Base-by-base conservation (phyloP, 2,113 vertebrate genomes). In the Pica pica region DNA sequence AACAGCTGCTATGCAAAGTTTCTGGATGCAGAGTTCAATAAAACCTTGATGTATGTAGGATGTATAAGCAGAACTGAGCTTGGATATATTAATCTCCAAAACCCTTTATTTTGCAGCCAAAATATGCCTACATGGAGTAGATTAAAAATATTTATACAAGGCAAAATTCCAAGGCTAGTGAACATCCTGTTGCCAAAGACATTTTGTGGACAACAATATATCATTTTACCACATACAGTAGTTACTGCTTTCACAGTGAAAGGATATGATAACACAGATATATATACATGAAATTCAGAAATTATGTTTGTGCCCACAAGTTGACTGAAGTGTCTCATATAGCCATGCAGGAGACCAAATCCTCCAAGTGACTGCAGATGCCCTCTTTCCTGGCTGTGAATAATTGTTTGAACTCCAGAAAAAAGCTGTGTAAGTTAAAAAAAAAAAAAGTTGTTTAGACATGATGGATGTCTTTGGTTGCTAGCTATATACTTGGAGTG, bases 101-200 rank as follows among this genome's bases (percentile, higher is more conserved):
- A 1, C 18, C 82, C 88, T 97, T 97, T 97, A 93, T 96, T 95
- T 97, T 94, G 79, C 85, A 95, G 96, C 97, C 97, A 97, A 97
- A 94, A 96, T 96, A 97, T 97, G 96, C 96, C 95, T 97, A 97
- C 94, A 97, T 85, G 94, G 75, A 97, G 70, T 94, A 96, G 94
- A 96, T 97, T 96, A 96, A 97, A 97, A 97, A 97, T 97, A 97
- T 97, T 96, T 97, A 96, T 97, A 93, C 70, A 93, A 96, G 97
- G 97, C 95, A 96, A 90, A 94, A 95, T 94, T 97, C 97, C 97
- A 97, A 97, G 90, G 86, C 96, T 93, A 95, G 93, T 68, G 94
- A 97, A 96, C 95, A 97, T 94, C 94, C 94, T 97, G 93, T 96
- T 97, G 95, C 97, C 97, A 97, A 96, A 97, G 93, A 95, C 71